These are phyloP conservation scores for Hormaphis cornu DNA, from an alignment of 1,140 invertebrate species.

Conservation along the genomic window DNA sequence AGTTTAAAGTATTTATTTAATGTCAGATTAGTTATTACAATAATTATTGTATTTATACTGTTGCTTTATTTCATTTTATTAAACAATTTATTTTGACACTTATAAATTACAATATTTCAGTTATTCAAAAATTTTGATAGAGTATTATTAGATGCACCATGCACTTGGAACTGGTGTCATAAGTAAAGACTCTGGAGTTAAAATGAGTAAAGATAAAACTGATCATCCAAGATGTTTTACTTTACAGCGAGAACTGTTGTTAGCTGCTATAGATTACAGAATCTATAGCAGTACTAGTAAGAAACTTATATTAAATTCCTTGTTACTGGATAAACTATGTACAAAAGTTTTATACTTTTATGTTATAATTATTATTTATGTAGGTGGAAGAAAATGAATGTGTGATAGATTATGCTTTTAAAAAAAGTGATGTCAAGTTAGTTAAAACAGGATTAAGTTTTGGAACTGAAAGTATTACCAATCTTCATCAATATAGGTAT, in stretches of 20 bases:
- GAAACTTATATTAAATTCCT: too few species aligned
- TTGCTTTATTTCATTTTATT: too few species aligned
- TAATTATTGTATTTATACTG: too few species aligned
- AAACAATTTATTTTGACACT: too few species aligned
- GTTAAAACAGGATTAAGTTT: slow-evolving; percentile 90
- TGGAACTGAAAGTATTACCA: slow-evolving; percentile 89
- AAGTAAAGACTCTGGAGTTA: slow-evolving; percentile 95
- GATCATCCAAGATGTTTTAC: slow-evolving; percentile 89
- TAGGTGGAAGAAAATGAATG: slow-evolving; percentile 95
- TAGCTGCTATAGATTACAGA: slow-evolving; percentile 93
- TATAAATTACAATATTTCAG: slow-evolving; percentile 46
- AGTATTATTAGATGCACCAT: slow-evolving; percentile 94
- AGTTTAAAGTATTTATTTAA: too few species aligned
- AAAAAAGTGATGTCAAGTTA: slow-evolving; percentile 86
- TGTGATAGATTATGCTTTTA: slow-evolving; percentile 92
- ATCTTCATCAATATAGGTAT: slow-evolving; percentile 72
- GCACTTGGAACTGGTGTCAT: slow-evolving; percentile 97
- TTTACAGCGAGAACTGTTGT: slow-evolving; percentile 82
- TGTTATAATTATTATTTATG: slow-evolving; percentile 36
- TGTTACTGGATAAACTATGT: too few species aligned
- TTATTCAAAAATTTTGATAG: slow-evolving; percentile 91
- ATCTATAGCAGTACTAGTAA: slow-evolving; percentile 84
- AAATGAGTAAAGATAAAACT: slow-evolving; percentile 79
- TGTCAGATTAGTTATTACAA: too few species aligned
- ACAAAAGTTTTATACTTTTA: too few species aligned